A percentile compares a stretch with the other conserved stretches of the same genome.
Conservation (phyloP, 2,888 invertebrate genomes). For the Drosophila borborema region DNA sequence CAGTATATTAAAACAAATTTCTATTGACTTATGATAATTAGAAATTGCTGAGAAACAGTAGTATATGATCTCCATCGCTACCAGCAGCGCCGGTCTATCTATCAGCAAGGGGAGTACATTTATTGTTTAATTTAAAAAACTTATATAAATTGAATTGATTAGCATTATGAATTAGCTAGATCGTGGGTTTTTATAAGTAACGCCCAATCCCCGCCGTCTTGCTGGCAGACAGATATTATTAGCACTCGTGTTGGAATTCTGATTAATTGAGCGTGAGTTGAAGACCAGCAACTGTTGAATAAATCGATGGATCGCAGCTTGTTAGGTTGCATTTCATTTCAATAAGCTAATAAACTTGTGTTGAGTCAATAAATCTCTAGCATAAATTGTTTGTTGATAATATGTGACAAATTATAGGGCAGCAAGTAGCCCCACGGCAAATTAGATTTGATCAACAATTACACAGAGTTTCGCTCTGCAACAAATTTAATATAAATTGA, state of each 20-base stretch:
- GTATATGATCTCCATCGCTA: neutral
- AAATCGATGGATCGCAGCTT: conserved; percentile 25
- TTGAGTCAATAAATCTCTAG: conserved; percentile 53
- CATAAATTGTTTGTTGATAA: conserved; percentile 38
- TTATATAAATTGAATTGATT: conserved; percentile 54
- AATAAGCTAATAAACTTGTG: conserved; percentile 63
- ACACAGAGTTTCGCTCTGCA: conserved; percentile 3
- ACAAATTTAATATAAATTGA: neutral
- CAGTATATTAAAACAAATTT: conserved; percentile 40
- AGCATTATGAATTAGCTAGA: conserved; percentile 40
- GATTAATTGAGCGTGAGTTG: conserved; percentile 73
- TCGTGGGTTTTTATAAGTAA: conserved; percentile 16
- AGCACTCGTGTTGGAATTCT: conserved; percentile 51
- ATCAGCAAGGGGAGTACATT: conserved; percentile 4
- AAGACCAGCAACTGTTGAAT: conserved; percentile 32
- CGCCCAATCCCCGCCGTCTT: conserved; percentile 8
- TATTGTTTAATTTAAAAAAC: conserved; percentile 27
- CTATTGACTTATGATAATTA: conserved; percentile 66
- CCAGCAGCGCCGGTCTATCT: neutral
- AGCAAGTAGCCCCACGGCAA: conserved; percentile 1
- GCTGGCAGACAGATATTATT: conserved; percentile 33
- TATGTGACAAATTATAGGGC: conserved; percentile 55
- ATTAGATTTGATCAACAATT: conserved; percentile 13
- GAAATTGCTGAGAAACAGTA: conserved; percentile 5
- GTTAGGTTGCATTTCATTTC: conserved; percentile 31